Conservation (phyloP, 2,888 invertebrate species). For the Acheta domesticus region DNA sequence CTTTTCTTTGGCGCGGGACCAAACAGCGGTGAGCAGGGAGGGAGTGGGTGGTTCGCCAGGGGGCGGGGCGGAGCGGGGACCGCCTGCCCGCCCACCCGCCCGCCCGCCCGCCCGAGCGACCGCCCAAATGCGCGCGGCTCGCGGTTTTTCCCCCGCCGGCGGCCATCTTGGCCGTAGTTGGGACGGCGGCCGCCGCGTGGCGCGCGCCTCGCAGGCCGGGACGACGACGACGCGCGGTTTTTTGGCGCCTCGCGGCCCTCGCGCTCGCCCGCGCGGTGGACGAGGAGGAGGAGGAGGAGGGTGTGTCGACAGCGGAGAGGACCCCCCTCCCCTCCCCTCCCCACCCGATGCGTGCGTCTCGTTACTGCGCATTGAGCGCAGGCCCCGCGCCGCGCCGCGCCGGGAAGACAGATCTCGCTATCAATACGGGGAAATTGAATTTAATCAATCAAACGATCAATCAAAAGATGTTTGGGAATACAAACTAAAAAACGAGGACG, state of each 20-base stretch:
- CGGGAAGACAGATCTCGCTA: background rate
- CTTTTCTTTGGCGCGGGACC: too few species aligned
- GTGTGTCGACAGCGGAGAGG: background rate
- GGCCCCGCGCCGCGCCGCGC: background rate
- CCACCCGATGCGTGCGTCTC: background rate
- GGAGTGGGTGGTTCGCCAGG: too few species aligned
- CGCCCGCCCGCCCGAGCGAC: too few species aligned
- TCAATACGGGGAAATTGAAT: constrained; percentile 7
- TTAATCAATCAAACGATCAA: constrained; percentile 1
- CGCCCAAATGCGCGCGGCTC: too few species aligned
- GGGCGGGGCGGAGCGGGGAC: too few species aligned
- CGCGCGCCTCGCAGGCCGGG: background rate
- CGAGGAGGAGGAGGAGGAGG: too few species aligned
- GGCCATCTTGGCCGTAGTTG: background rate
- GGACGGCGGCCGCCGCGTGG: background rate
- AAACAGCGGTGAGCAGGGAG: too few species aligned
- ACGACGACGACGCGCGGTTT: background rate
- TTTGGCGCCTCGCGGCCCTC: background rate
- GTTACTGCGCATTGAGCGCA: background rate
- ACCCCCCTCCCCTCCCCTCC: background rate
- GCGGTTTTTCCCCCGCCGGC: too few species aligned
- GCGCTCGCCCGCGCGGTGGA: too few species aligned
- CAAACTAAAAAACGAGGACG: background rate
- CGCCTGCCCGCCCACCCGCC: too few species aligned
- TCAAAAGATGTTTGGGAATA: background rate